Base-by-base conservation (phyloP, 2,888 invertebrate species). In the Ichneumoninae sp. region DNA sequence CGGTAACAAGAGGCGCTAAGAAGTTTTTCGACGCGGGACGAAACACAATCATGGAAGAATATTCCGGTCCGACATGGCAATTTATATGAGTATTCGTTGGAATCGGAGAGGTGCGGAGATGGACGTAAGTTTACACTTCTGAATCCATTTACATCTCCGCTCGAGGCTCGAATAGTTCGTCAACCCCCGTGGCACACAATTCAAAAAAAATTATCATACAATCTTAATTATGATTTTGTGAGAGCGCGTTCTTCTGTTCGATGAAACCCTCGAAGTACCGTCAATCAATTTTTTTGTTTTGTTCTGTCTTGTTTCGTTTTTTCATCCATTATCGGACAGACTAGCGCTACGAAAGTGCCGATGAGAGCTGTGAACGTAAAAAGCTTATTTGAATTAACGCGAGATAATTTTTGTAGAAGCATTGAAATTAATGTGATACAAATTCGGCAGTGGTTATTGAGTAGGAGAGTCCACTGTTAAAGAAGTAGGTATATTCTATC, bases 1-100 rank as follows among this genome's bases (percentile, higher is more conserved):
- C 87, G 92, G 91, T 82, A 93, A 92, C 87, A 93, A 92, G 86
- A 90, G 92, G 87, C 93, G 92, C 88, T 93, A 91, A 78, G 16
- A 33, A 69, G 54, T 57, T 62, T 40, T 40, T 66, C 52, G 85
- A 80, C 80, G 70, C 62, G 40, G 62, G 44, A 68, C 36, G 65
- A 72, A 50, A 52, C 40, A 76, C 57, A 33, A 54, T 65, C 22
- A 72, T 50, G 16, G 62, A 36, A 75, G 52, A 74, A 80, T 76
- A 80, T 77, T 52, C 75, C 75, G 68, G 74, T 65, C 65, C 82
- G 47, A 26, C 69, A 72, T 77, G 52, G 76, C 79, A 68, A 78
- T 75, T 16, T 47, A 50, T 50, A 65, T 44, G 76, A 80, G 65
- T 72, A 54, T 50, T 50, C 68, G 47, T 66, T 54, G 75, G 52